Evolutionary conservation across 2,797 vertebrate genomes (phyloP), one percentile per base, ranked within the genome.

Genomic region (Rhynchotus rufescens): DNA sequence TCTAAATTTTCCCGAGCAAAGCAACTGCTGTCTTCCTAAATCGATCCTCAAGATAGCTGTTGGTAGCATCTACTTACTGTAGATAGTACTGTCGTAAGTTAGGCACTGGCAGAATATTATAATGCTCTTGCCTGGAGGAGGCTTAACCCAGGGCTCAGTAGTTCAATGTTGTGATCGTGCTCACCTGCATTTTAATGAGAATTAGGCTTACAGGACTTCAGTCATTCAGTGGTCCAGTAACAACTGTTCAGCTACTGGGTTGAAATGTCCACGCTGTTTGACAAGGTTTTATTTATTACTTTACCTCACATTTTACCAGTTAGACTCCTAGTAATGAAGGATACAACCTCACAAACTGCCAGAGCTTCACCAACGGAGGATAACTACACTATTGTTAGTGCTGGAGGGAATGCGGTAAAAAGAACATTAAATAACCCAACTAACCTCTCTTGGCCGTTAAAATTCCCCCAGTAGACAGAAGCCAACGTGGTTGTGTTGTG

Each of bases 1-100:
- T 92, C 92, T 95, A 86, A 94, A 96, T 95, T 91, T 95, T 85
- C 67, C 77, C 84, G 76, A 49, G 90, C 90, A 93, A 95, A 94
- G 77, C 91, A 94, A 93, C 82, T 90, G 74, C 89, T 90, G 20
- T 96, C 86, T 94, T 95, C 86, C 81, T 83, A 87, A 92, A 88
- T 8, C 26, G 82, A 77, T 94, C 80, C 79, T 90, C 4, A 0
- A 65, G 68, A 81, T 66, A 86, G 57, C 62, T 91, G 52, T 59
- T 11, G 3, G 74, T 44, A 75, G 59, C 80, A 76, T 40, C 21
- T 71, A 57, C 90, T 80, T 81, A 77, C 15, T 77, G 36, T 34
- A 51, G 68, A 36, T 32, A 57, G 38, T 32, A 87, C 10, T 25
- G 59, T 54, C 51, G 84, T 15, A n/a, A 77, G n/a, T 73, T 68